Evolutionary conservation across 2,113 vertebrate genomes (phyloP).

Genomic region (Miniopterus natalensis): DNA sequence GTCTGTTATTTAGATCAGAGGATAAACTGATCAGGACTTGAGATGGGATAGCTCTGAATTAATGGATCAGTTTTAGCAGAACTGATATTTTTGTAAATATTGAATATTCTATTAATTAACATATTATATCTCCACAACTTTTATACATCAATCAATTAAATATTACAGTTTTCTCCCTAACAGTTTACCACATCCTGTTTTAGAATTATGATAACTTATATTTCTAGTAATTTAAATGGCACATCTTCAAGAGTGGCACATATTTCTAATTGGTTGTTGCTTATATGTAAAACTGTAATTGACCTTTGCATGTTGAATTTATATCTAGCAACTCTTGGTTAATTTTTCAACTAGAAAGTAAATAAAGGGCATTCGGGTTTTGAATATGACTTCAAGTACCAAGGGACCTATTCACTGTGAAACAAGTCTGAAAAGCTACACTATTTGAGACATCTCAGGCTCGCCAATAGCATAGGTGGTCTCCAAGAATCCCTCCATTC

Average conservation of each 20-base stretch:
- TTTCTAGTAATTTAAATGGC: slow-evolving; percentile 21
- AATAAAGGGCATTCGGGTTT: not conserved
- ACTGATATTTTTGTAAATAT: not conserved
- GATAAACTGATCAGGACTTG: not conserved
- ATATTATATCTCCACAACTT: not conserved
- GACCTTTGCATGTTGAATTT: slow-evolving; percentile 30
- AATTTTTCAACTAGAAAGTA: not conserved
- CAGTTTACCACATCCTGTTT: not conserved
- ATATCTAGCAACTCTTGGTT: slow-evolving; percentile 33
- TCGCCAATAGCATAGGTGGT: not conserved
- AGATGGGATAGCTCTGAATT: not conserved
- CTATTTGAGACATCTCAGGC: not conserved
- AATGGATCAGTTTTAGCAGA: not conserved
- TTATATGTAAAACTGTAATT: not conserved
- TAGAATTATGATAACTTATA: not conserved
- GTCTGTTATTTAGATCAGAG: slow-evolving; percentile 18
- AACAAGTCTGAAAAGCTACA: not conserved
- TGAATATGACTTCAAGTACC: not conserved
- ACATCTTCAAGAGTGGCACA: not conserved
- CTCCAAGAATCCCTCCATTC: not conserved
- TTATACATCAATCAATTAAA: not conserved
- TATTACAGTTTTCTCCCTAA: not conserved
- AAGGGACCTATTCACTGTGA: not conserved
- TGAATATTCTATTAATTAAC: not conserved
- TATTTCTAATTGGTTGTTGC: not conserved